A percentile compares a stretch with the other conserved stretches of the same genome.
These are phyloP conservation scores for Speoplatyrhinus poulsoni DNA, from an alignment of 2,113 vertebrate species.

Conservation along the genomic window DNA sequence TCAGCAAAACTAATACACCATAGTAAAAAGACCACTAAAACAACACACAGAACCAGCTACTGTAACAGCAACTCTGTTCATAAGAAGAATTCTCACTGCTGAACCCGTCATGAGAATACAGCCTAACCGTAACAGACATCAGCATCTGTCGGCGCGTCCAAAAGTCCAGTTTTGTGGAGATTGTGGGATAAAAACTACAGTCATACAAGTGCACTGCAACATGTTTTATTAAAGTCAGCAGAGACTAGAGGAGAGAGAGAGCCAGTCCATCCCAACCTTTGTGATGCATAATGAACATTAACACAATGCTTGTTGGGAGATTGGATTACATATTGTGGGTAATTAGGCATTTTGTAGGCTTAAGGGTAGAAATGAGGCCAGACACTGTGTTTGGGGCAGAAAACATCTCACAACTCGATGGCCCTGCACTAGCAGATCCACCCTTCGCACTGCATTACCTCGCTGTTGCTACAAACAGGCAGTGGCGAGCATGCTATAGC, in stretches of 20 bases:
- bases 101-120: constrained; percentile 9
- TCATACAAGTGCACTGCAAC: constrained; percentile 49
- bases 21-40: too few species aligned
- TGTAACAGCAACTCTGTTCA: constrained; percentile 8
- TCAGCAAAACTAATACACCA: too few species aligned
- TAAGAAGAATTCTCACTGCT: background rate
- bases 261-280: constrained; percentile 56
- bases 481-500: constrained; percentile 11
- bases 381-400: constrained; percentile 12
- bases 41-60: background rate
- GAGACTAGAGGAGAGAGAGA: constrained; percentile 28
- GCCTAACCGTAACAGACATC: background rate
- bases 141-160: background rate
- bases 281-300: constrained; percentile 59
- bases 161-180: constrained; percentile 28
- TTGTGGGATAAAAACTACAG: constrained; percentile 39
- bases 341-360: constrained; percentile 46
- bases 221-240: constrained; percentile 57
- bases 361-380: constrained; percentile 18
- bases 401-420: constrained; percentile 37
- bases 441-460: constrained; percentile 53
- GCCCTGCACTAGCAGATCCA: constrained; percentile 51
- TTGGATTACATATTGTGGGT: constrained; percentile 48
- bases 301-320: constrained; percentile 41
- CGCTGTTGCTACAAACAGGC: constrained; percentile 26